Base-by-base conservation (phyloP, 2,797 vertebrate genomes). In the Mormyrus hasselquistii region DNA sequence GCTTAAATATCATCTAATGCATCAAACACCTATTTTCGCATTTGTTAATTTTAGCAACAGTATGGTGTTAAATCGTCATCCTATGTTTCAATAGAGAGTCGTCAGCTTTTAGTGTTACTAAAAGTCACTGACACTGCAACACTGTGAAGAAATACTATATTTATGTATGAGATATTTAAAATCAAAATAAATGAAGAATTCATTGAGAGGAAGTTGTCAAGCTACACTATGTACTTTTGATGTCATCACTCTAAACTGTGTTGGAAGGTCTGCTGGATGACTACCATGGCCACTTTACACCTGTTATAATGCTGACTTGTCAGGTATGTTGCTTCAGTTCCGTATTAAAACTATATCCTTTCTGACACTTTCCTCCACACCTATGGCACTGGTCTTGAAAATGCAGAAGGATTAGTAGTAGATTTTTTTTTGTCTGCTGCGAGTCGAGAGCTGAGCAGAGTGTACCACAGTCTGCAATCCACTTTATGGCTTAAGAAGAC, bases 401-500 rank as follows among this genome's bases (percentile, higher is more conserved):
- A 79, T 38, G 5, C 65, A 73, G 12, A 73, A 73, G 29, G 12
- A 73, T 73, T 73, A 79, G 38, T 19, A 79, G 19, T 44, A 79
- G 73, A 38, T 38, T 79, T 41, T 76, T 73, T 79, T n/a, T 79
- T 16, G 38, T 79, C 38, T 79, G 14, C 38, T 47, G 44, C 6
- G 9, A 50, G 52, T 86, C 10, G 34, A 38, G 53, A 59, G 22
- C 25, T 29, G 50, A 87, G 25, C 85, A 57, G 25, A 29, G 50
- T n/a, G 50, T 41, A 59, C 50, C 85, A 22, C 50, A 83, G 89
- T 3, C 57, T 91, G 91, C 88, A 50, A 91, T 89, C 86, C 87
- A 4, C 16, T 82, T 0, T 4, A 6, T 76, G 90, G 2, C 90
- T 94, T 94, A 93, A 92, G 91, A 94, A 90, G 50, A 90, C 92